phyloP scores from a whole-genome alignment of 2,113 vertebrate species.

The Alethe castanea region DNA sequence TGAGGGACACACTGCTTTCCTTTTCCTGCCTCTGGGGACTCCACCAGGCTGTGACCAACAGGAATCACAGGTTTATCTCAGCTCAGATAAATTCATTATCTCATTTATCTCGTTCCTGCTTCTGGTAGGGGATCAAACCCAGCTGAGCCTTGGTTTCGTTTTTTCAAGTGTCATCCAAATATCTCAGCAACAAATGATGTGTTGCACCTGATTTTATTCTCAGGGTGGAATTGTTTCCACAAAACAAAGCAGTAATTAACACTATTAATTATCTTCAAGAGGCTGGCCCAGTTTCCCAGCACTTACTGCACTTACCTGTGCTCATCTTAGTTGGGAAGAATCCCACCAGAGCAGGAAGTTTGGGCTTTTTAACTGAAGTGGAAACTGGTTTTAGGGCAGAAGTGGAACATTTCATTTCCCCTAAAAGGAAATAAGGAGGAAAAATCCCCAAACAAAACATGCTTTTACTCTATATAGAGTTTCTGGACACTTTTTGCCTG shows the following conservation, averaged over 20 bases:
- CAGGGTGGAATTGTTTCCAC: not conserved
- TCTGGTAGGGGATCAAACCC: not conserved
- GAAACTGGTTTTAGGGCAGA: not conserved
- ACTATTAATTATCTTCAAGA: not conserved
- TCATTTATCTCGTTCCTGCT: not conserved
- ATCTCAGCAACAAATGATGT: not conserved
- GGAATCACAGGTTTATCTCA: not conserved
- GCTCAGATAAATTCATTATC: not conserved
- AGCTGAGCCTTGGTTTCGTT: fast-evolving
- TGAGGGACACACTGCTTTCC: not conserved
- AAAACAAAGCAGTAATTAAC: not conserved
- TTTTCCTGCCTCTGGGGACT: not conserved
- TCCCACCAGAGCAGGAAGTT: not conserved
- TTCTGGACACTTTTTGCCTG: not conserved
- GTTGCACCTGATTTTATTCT: not conserved
- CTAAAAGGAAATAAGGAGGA: not conserved
- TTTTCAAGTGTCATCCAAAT: not conserved
- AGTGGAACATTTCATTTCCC: not conserved
- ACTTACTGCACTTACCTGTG: not conserved
- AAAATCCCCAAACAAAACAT: not conserved
- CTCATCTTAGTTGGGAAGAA: not conserved
- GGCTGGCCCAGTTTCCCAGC: not conserved
- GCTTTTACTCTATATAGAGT: not conserved
- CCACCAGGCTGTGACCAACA: fast-evolving
- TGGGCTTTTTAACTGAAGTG: not conserved